Base-by-base conservation (phyloP, 2,797 vertebrate species). In the Tamandua tetradactyla region DNA sequence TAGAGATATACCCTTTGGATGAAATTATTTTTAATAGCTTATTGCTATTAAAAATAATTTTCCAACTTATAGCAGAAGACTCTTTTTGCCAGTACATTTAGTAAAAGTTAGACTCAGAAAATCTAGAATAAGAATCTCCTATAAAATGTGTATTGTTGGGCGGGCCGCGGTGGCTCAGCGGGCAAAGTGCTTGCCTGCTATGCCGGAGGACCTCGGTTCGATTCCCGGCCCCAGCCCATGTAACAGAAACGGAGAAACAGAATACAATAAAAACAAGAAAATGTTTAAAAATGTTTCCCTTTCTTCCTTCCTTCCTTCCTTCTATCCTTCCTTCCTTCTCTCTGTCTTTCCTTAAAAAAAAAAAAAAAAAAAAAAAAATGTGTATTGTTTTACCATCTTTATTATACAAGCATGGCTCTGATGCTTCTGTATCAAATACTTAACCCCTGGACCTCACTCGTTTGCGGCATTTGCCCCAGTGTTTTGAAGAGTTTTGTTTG, bases 401-500 rank as follows among this genome's bases (percentile, higher is more conserved):
- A 74, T 74, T 49, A 37, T 20, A 72, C 68, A 75, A n/a, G 7
- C 0, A 3, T 17, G 37, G 74, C 88, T 68, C 42, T 59, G n/a
- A 44, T 69, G 7, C 44, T 87, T 95, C 92, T 64, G 11, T 40
- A 82, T 78, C 66, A 95, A 89, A 59, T 32, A 47, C 6, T 30
- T 30, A 79, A 59, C 6, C 69, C 80, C n/a, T 44, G 66, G 52
- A 49, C 52, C 82, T 91, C 42, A 23, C 55, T 89, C 89, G 40
- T 57, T 90, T 66, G n/a, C 72, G 79, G 78, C 47, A 59, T 91
- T 52, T 80, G 40, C 42, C 3, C 30, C 61, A 91, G 44, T 89
- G 95, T 92, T 91, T 86, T 72, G 79, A 89, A 92, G 61, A 83
- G 42, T 89, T 96, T 88, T 80, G 47, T 62, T 93, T 88, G 37